phyloP scores from a whole-genome alignment of 2,888 invertebrate genomes.

The Tillus elongatus region DNA sequence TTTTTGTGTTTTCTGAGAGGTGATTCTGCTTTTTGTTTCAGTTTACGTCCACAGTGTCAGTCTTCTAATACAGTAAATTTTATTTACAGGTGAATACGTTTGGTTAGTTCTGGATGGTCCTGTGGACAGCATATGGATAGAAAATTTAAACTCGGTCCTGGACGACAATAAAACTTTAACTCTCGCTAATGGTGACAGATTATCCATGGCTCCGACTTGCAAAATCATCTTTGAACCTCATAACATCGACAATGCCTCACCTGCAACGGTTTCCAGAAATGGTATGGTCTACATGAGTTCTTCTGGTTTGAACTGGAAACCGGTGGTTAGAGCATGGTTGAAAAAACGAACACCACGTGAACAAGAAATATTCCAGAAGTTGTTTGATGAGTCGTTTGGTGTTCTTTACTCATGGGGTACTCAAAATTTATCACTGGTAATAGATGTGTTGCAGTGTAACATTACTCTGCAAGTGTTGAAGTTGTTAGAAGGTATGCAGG shows the following conservation, averaged over 20 bases:
- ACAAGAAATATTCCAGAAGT: conserved; percentile 54
- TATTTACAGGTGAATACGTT: conserved; percentile 60
- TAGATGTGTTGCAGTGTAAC: conserved; percentile 86
- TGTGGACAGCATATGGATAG: conserved; percentile 97
- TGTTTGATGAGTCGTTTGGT: conserved; percentile 70
- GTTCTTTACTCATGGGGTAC: conserved; percentile 71
- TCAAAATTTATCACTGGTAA: conserved; percentile 72
- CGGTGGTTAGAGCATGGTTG: conserved; percentile 80
- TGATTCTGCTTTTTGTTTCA: background rate
- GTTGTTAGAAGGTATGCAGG: conserved; percentile 64
- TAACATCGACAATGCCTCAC: conserved; percentile 95
- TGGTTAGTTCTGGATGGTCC: conserved; percentile 95
- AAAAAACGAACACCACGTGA: conserved; percentile 53
- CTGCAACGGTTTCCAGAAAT: conserved; percentile 81
- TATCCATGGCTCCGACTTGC: conserved; percentile 88
- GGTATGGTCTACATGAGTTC: conserved; percentile 87
- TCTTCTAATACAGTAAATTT: background rate
- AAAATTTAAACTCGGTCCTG: conserved; percentile 92
- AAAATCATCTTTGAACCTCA: conserved; percentile 97
- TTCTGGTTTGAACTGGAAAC: conserved; percentile 87
- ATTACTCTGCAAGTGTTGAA: conserved; percentile 78
- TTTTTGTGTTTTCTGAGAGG: too few relatives aligned
- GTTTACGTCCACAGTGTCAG: background rate
- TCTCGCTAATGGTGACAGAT: conserved; percentile 87
- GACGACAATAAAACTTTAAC: conserved; percentile 95